Base-by-base conservation (phyloP, 2,113 vertebrate species). In the Anser cygnoides region DNA sequence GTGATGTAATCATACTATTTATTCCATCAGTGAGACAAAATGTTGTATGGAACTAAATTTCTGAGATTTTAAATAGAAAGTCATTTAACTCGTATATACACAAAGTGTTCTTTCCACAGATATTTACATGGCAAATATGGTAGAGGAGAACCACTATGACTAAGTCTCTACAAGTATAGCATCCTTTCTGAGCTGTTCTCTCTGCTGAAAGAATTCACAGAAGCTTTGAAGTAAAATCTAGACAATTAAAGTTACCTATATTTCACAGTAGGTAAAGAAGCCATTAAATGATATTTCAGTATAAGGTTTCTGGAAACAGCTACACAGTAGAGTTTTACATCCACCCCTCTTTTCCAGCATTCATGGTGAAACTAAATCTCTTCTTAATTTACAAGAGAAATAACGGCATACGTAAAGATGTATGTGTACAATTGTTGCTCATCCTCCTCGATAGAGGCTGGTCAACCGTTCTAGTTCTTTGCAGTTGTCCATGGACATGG, bases 401-500 rank as follows among this genome's bases (percentile, higher is more conserved):
- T 33, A 89, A 90, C 25, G 3, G 92, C 95, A 92, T 85, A 91
- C 11, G 8, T 77, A 83, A 85, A 81, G 80, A 35, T 80, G 83
- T 43, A 62, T 1, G 20, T 8, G 68, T 70, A 11, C 57, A 68
- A 44, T 3, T 41, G 55, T 23, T 59, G 81, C 89, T 99, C 98
- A 99, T 97, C 98, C 99, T 31, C 98, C 99, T 94, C 99, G 98
- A 95, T 99, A 99, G 84, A 99, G 97, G 93, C 98, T 98, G 85
- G 99, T 99, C 97, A 99, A 97, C 97, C 99, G 98, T 91, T 99
- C 99, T 54, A 99, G 91, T 89, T 99, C 99, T 97, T 98, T 99
- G 97, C 99, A 99, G 98, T 99, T 99, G 71, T 99, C 99, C 99
- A 99, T 99, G 93, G 98, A 98, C 98, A 99, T 98, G 65, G 98